Evolutionary conservation across 1,140 invertebrate species (phyloP).

Genomic region (Saxidomus purpurata): DNA sequence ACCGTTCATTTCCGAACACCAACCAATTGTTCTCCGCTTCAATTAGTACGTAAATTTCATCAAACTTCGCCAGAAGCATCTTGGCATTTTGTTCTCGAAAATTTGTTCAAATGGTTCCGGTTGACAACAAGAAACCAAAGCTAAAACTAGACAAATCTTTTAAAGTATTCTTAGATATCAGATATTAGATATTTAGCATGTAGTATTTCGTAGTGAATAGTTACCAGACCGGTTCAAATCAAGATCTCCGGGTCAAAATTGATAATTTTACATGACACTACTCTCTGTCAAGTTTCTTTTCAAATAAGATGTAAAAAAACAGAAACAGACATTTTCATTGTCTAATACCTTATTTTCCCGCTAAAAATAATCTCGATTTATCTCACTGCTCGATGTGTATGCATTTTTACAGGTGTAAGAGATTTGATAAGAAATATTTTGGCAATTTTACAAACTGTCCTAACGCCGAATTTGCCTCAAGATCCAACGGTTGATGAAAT

Average conservation of each 20-base stretch:
- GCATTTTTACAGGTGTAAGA: constrained; percentile 29
- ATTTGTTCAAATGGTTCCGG: too few relatives aligned
- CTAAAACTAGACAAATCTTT: too few relatives aligned
- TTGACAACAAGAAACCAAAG: too few relatives aligned
- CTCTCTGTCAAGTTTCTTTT: neutral
- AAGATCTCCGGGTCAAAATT: too few relatives aligned
- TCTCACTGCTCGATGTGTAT: neutral
- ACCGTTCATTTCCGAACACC: constrained; percentile 48
- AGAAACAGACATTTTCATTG: neutral
- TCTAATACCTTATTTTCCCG: neutral
- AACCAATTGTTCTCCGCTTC: constrained; percentile 20
- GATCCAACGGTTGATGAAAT: constrained; percentile 64
- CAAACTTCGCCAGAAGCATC: too few relatives aligned
- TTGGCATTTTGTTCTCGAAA: too few relatives aligned
- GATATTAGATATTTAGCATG: too few relatives aligned
- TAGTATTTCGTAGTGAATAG: too few relatives aligned
- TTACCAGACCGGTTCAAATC: too few relatives aligned
- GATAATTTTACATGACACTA: too few relatives aligned
- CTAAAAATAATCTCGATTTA: neutral
- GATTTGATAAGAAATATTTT: constrained; percentile 41
- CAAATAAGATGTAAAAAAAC: neutral
- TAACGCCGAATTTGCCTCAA: constrained; percentile 60
- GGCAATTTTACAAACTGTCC: constrained; percentile 15
- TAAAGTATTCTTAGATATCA: too few relatives aligned
- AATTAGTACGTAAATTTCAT: neutral